Base-by-base conservation (phyloP, 1,140 invertebrate genomes). In the Drosophila equinoxialis region DNA sequence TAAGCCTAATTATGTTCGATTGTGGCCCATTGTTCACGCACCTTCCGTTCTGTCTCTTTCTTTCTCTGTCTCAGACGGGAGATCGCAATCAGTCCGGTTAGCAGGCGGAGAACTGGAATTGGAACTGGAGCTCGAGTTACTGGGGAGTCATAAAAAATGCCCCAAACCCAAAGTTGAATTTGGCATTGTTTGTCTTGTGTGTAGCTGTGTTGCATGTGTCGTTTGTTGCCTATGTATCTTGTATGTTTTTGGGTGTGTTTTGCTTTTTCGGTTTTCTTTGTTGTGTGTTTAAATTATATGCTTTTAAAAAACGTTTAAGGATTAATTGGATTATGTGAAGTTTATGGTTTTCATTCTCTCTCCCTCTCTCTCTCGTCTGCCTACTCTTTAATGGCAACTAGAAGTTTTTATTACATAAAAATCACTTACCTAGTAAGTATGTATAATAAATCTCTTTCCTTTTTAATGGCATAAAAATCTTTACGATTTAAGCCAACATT, bases 1-100 rank as follows among this genome's bases (percentile, higher is more conserved):
- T 89, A 89, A 87, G 84, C 85, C 84, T 89, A 89, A 89, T 89
- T 89, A 89, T 89, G 84, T 89, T 89, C 84, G 84, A 89, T 89
- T 89, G 84, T 89, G 76, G 42, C 69, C 74, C 83, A 86, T 86
- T 89, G 84, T 89, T 84, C 84, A 89, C 84, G 84, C 84, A 89
- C 84, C 84, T 89, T 81, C 80, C 54, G 20, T 65, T n/a, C 77
- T 72, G 63, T 39, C 37, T 11, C 37, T 39, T 11, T 39, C 37
- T 13, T 8, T 39, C 3, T 39, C 37, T 13, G 10, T 39, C 37
- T 39, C 77, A 30, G 30, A 68, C 66, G 62, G 23, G 42, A 65
- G 84, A 89, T 89, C 74, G 68, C 73, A 80, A 87, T 87, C 84
- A 78, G 84, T 74, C 79, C 76, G 77, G 84, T 70, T 61, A 51